Conservation (phyloP, 2,797 vertebrate genomes). For the Lacerta viridis region DNA sequence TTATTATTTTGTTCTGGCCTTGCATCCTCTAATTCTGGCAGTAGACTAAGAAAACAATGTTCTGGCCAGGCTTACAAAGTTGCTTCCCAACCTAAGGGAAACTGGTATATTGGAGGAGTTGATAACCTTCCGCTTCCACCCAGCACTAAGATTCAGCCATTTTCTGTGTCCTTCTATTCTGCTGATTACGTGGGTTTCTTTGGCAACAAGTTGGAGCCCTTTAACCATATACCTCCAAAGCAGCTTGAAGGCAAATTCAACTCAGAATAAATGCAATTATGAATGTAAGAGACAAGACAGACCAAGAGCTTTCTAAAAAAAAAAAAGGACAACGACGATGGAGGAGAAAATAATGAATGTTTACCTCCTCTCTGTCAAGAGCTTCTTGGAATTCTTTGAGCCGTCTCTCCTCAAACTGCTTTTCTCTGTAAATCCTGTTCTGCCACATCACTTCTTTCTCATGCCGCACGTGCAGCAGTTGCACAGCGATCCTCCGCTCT, state of each 20-base stretch:
- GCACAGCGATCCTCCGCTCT: constrained; percentile 88
- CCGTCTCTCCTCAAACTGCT: constrained; percentile 88
- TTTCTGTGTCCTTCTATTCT: neutral
- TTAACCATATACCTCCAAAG: neutral
- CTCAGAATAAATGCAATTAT: neutral
- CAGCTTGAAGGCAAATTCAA: neutral
- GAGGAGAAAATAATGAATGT: constrained; percentile 28
- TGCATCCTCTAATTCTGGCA: neutral
- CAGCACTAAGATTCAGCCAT: neutral
- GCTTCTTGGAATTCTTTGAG: constrained; percentile 89
- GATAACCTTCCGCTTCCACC: neutral
- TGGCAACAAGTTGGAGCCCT: neutral
- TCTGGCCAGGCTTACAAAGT: neutral
- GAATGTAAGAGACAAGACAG: neutral
- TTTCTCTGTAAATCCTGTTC: constrained; percentile 91
- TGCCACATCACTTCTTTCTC: constrained; percentile 91
- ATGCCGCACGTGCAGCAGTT: constrained; percentile 90
- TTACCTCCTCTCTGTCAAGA: constrained; percentile 91
- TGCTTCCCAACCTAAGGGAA: neutral
- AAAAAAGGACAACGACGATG: neutral
- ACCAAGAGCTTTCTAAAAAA: neutral
- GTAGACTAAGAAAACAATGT: neutral
- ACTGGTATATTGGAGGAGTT: neutral
- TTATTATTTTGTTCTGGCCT: neutral
- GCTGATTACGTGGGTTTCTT: neutral